These are phyloP conservation scores for Trichomycterus rosablanca DNA, from an alignment of 2,113 vertebrate species.

Conservation along the genomic window DNA sequence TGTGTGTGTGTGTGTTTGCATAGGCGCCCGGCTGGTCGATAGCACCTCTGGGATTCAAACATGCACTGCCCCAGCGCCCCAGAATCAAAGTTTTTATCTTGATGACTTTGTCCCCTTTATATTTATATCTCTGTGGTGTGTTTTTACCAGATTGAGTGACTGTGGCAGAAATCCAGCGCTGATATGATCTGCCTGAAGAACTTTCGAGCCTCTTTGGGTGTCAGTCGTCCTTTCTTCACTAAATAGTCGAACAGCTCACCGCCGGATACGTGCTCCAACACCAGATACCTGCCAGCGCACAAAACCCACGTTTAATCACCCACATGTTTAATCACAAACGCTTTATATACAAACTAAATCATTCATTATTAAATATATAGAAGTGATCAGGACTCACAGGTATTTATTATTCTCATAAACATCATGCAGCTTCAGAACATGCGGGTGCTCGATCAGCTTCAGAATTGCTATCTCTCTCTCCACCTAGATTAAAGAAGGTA, in stretches of 20 bases:
- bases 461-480: constrained; percentile 91
- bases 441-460: constrained; percentile 90
- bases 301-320: too few species aligned
- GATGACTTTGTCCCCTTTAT: neutral
- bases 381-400: constrained; percentile 75
- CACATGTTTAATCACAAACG: neutral
- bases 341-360: too few species aligned
- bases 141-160: constrained; percentile 86
- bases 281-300: constrained; percentile 75
- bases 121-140: too few species aligned
- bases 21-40: too few species aligned
- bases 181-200: constrained; percentile 95
- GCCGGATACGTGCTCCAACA: constrained; percentile 88
- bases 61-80: too few species aligned
- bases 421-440: constrained; percentile 89
- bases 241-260: constrained; percentile 90
- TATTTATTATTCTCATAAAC: constrained; percentile 97
- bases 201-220: constrained; percentile 87
- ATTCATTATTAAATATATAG: too few species aligned
- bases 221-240: constrained; percentile 87
- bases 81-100: neutral
- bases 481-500: constrained; percentile 66
- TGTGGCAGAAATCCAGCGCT: constrained; percentile 90
- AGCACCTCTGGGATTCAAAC: too few species aligned
- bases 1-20: too few species aligned